Percentiles rank a stretch among this genome's conserved stretches.
phyloP scores from a whole-genome alignment of 2,797 vertebrate species.

The Anguilla megastoma region DNA sequence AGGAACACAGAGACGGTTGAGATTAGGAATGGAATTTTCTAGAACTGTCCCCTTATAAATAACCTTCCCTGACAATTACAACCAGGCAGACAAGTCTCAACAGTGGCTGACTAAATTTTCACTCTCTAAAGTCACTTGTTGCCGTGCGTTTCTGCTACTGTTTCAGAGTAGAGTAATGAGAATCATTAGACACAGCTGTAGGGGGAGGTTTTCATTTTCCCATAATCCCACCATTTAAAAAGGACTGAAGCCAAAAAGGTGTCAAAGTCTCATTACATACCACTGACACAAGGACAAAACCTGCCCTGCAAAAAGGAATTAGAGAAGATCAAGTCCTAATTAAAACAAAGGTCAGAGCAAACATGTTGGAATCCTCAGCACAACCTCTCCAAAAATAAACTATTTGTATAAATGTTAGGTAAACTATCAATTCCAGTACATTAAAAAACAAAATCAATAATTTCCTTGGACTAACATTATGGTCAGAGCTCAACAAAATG shows the following conservation, averaged over 20 bases:
- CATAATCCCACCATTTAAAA: background rate
- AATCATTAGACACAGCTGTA: background rate
- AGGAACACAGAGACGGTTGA: background rate
- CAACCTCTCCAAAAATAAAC: background rate
- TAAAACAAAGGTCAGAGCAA: slow-evolving; percentile 3
- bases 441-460: background rate
- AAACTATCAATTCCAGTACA: background rate
- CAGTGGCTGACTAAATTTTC: background rate
- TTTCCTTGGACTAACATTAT: background rate
- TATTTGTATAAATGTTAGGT: background rate
- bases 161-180: background rate
- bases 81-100: slow-evolving; percentile 10
- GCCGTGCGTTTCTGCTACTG: slow-evolving; percentile 1
- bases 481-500: background rate
- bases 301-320: background rate
- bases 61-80: slow-evolving; percentile 3
- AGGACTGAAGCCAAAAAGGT: background rate
- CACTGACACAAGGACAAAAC: background rate
- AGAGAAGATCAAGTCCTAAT: background rate
- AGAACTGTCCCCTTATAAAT: slow-evolving; percentile 5
- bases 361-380: background rate
- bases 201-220: background rate
- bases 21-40: background rate
- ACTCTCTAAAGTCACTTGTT: background rate
- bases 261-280: background rate